A percentile compares a stretch with the other conserved stretches of the same genome.
Conservation (phyloP, 2,797 vertebrate species). For the Lithobates sylvaticus region DNA sequence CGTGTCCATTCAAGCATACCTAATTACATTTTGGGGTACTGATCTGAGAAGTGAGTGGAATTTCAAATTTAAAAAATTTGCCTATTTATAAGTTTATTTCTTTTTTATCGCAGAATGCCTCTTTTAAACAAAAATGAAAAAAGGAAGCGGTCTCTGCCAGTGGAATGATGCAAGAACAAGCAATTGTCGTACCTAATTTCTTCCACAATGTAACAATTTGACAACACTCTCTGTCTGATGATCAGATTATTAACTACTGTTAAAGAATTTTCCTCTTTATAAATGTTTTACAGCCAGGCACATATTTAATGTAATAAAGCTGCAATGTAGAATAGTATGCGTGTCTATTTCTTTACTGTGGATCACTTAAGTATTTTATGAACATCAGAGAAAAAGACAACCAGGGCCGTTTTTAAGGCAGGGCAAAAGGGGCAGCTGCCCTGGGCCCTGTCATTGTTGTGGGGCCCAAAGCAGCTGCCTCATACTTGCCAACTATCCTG, state of each 20-base stretch:
- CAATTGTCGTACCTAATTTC: neutral
- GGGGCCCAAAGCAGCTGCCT: too few relatives aligned
- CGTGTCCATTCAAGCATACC: too few relatives aligned
- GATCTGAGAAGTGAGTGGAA: too few relatives aligned
- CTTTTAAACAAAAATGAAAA: constrained; percentile 14
- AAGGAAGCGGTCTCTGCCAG: constrained; percentile 43
- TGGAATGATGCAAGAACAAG: constrained; percentile 25
- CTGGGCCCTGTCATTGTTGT: too few relatives aligned
- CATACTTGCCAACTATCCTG: too few relatives aligned
- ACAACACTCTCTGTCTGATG: neutral
- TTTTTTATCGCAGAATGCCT: constrained; percentile 26
- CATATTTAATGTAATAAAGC: constrained; percentile 46
- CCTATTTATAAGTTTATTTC: neutral
- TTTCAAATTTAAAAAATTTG: too few relatives aligned
- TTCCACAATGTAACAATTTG: neutral
- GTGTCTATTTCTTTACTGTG: too few relatives aligned
- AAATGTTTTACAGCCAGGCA: constrained; percentile 47
- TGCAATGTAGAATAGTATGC: constrained; percentile 1
- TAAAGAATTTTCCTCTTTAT: constrained; percentile 20
- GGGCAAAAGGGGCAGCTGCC: too few relatives aligned
- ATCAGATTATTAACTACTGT: constrained; percentile 9
- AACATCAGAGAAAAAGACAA: too few relatives aligned
- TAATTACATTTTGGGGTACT: too few relatives aligned
- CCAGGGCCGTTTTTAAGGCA: too few relatives aligned
- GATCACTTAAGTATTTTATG: too few relatives aligned